Conservation (phyloP, 2,888 invertebrate genomes). For the Cephonodes hylas region DNA sequence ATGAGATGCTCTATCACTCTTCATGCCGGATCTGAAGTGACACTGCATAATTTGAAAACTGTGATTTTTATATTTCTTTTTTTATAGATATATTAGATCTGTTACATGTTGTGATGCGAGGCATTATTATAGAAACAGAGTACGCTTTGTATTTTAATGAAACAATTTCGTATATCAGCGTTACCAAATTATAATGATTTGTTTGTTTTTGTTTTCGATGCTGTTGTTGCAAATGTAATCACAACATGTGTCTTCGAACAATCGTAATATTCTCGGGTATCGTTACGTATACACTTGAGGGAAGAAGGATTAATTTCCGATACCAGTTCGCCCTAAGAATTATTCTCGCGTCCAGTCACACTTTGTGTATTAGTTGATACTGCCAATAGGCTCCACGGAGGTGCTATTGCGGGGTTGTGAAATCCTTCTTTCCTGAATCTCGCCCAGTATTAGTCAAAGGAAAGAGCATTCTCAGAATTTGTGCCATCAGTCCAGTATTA, state of each 20-base stretch:
- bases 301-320: constrained; percentile 64
- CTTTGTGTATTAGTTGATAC: constrained; percentile 44
- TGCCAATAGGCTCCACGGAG: constrained; percentile 56
- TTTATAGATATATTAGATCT: constrained; percentile 74
- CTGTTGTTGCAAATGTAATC: constrained; percentile 53
- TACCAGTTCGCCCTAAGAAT: constrained; percentile 20
- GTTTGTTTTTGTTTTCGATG: constrained; percentile 43
- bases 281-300: constrained; percentile 53
- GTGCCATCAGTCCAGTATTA: constrained; percentile 80
- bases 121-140: constrained; percentile 48
- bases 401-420: constrained; percentile 78
- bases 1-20: constrained; percentile 65
- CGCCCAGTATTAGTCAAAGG: constrained; percentile 79
- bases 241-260: constrained; percentile 69
- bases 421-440: constrained; percentile 73
- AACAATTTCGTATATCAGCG: constrained; percentile 42
- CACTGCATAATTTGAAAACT: constrained; percentile 80
- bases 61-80: constrained; percentile 79
- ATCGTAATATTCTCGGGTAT: constrained; percentile 61
- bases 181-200: constrained; percentile 43
- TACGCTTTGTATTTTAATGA: constrained; percentile 25
- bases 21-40: constrained; percentile 75
- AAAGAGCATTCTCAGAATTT: constrained; percentile 68
- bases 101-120: constrained; percentile 76
- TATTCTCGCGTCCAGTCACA: constrained; percentile 16